Percentiles rank a stretch among this genome's conserved stretches.
Conservation (phyloP, 1,140 invertebrate genomes). For the Euwallacea similis region DNA sequence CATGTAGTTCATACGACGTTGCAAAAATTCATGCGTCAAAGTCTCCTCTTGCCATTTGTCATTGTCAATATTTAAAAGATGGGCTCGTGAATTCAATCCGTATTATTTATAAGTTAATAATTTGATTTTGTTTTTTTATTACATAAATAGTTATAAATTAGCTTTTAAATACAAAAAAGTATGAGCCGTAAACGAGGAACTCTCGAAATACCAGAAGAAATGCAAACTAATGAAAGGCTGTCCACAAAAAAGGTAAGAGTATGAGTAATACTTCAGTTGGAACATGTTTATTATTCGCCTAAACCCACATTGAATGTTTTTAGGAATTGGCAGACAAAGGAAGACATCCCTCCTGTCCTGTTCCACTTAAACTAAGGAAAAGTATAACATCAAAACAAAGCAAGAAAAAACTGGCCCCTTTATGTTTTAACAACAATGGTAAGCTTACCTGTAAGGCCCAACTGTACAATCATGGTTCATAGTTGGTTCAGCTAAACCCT, state of each 20-base stretch:
- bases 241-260: constrained; percentile 38
- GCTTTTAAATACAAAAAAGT: background rate
- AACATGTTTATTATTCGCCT: constrained; percentile 1
- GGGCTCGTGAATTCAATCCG: no score
- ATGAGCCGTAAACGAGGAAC: constrained; percentile 35
- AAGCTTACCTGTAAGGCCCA: background rate
- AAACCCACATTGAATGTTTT: background rate
- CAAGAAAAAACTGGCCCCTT: constrained; percentile 26
- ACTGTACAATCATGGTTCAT: no score
- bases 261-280: background rate
- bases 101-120: no score
- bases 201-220: constrained; percentile 26
- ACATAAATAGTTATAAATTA: no score
- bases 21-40: no score
- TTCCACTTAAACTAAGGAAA: constrained; percentile 32
- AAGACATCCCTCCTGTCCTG: constrained; percentile 29
- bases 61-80: no score
- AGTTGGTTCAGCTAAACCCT: no score
- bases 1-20: no score
- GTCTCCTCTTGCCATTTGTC: no score
- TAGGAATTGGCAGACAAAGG: constrained; percentile 38
- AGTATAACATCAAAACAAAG: constrained; percentile 7
- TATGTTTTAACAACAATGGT: constrained; percentile 37
- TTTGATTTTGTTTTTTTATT: no score
- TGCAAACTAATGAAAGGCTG: constrained; percentile 30